Evolutionary conservation across 37 sponge, comb jelly and placozoan species (phyloP).

Genomic region (Ephydatia muelleri): DNA sequence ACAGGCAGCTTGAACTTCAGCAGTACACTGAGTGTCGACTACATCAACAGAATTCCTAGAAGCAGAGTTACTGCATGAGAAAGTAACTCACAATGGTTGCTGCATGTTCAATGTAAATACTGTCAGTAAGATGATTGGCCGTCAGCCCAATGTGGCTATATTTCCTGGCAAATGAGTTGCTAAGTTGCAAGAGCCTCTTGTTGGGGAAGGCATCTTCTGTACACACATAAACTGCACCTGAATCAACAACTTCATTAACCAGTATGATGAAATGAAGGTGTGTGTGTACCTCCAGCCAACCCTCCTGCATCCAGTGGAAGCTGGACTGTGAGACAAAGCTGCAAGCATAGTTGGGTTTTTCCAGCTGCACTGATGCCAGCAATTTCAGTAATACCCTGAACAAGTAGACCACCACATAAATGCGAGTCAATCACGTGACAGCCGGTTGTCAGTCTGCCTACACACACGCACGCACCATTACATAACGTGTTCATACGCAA

Average conservation of each 20-base stretch:
- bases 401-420: slow-evolving; percentile 82
- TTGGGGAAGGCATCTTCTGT: slow-evolving; percentile 92
- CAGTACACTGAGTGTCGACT: slow-evolving; percentile 57
- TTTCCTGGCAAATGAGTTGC: slow-evolving; percentile 32
- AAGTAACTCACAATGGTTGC: slow-evolving; percentile 53
- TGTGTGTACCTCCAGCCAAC: slow-evolving; percentile 14
- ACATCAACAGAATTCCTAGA: neutral
- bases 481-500: neutral
- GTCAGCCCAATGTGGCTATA: slow-evolving; percentile 8
- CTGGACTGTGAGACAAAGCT: slow-evolving; percentile 87
- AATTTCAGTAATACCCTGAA: slow-evolving; percentile 80
- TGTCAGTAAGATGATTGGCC: slow-evolving; percentile 44
- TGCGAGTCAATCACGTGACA: slow-evolving; percentile 65
- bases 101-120: slow-evolving; percentile 64
- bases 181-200: slow-evolving; percentile 76
- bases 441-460: slow-evolving; percentile 78
- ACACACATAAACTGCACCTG: slow-evolving; percentile 81
- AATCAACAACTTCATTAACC: neutral
- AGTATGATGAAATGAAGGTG: neutral
- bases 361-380: slow-evolving; percentile 91
- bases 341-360: slow-evolving; percentile 93
- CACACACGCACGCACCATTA: neutral
- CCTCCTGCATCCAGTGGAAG: slow-evolving; percentile 77
- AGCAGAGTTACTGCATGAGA: neutral
- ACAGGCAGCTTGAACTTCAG: slow-evolving; percentile 65